A percentile compares a stretch with the other conserved stretches of the same genome.
phyloP scores from a whole-genome alignment of 2,113 vertebrate genomes.

The Grus americana region DNA sequence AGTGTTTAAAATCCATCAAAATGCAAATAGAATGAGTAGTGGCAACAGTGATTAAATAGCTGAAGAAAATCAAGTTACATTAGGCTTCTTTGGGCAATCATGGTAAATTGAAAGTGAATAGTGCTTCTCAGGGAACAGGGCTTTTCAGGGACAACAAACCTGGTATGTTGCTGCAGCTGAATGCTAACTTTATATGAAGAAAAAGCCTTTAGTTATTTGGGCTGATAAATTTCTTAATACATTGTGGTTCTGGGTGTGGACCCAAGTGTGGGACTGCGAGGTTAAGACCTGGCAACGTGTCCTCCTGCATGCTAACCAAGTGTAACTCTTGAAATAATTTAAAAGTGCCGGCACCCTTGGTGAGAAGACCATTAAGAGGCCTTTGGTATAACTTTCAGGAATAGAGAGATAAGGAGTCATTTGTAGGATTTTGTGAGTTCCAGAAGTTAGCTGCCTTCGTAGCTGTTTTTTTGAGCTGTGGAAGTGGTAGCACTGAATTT shows the following conservation, averaged over 20 bases:
- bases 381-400: background rate
- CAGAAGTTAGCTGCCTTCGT: background rate
- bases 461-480: background rate
- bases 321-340: background rate
- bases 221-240: background rate
- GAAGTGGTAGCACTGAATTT: background rate
- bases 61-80: background rate
- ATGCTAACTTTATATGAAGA: background rate
- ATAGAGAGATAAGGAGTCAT: background rate
- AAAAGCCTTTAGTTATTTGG: background rate
- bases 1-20: slow-evolving; percentile 6
- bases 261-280: background rate
- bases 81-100: background rate
- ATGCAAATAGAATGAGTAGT: slow-evolving; percentile 1
- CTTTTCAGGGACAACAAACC: background rate
- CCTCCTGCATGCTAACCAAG: background rate
- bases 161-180: background rate
- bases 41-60: slow-evolving; percentile 2
- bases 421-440: background rate
- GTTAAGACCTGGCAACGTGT: background rate
- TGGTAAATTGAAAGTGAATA: background rate
- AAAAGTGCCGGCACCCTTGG: background rate
- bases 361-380: background rate
- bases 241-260: rapidly evolving
- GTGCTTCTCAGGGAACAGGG: background rate